Evolutionary conservation across 2,888 invertebrate genomes (phyloP).

Genomic region (Limnephilus lunatus): DNA sequence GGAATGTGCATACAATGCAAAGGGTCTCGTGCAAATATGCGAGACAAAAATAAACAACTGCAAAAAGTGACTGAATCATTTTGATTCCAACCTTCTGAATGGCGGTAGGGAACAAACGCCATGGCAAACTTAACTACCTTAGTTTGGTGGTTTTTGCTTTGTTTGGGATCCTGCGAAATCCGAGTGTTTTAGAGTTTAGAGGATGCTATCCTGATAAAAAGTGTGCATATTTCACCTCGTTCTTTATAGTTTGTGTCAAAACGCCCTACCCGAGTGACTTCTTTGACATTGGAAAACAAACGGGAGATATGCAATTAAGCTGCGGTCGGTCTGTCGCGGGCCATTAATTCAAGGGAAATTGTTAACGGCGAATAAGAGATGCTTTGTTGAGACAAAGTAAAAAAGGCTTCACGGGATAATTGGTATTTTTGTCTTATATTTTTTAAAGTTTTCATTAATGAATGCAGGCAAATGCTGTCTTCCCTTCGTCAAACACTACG

Average conservation of each 20-base stretch:
- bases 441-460: background rate
- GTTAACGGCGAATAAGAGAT: background rate
- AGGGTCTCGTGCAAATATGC: constrained; percentile 44
- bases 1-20: background rate
- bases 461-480: background rate
- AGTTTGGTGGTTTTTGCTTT: background rate
- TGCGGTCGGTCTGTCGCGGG: background rate
- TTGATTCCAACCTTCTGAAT: background rate
- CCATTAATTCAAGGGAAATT: background rate
- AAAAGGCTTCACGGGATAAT: background rate
- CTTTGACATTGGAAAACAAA: constrained; percentile 7
- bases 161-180: background rate
- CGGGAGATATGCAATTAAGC: background rate
- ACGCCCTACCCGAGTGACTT: constrained; percentile 22
- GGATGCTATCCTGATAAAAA: background rate
- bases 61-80: background rate
- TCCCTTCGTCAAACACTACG: background rate
- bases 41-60: constrained; percentile 33
- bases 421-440: background rate
- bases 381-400: background rate
- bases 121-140: background rate
- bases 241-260: background rate
- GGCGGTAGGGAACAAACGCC: constrained; percentile 17
- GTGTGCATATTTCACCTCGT: background rate
- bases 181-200: background rate